Evolutionary conservation across 2,113 vertebrate genomes (phyloP).

Genomic region (Coturnix japonica): DNA sequence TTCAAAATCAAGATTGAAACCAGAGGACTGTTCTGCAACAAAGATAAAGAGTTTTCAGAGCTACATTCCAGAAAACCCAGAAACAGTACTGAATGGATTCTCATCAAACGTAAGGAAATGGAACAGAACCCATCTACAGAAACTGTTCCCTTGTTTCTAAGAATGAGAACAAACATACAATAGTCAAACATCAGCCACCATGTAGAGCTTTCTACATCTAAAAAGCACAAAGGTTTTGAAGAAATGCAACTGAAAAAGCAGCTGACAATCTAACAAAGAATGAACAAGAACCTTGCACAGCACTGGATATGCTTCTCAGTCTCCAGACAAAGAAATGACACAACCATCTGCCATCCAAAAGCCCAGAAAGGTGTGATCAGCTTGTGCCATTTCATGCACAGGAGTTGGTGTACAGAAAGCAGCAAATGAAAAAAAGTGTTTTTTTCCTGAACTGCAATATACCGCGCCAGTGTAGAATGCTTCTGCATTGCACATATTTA

Average conservation of each 20-base stretch:
- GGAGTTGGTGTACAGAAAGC: not conserved
- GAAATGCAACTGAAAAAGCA: not conserved
- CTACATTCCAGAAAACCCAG: not conserved
- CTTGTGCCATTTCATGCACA: not conserved
- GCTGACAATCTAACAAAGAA: not conserved
- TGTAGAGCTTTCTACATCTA: not conserved
- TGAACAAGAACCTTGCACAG: not conserved
- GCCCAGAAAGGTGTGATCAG: not conserved
- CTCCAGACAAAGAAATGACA: not conserved
- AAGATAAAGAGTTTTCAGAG: conserved; percentile 55
- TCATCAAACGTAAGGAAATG: not conserved
- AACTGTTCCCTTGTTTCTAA: not conserved
- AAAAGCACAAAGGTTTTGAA: not conserved
- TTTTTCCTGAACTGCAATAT: not conserved
- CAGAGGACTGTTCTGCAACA: conserved; percentile 89
- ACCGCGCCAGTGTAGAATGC: not conserved
- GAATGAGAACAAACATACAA: not conserved
- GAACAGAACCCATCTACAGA: not conserved
- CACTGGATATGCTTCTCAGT: not conserved
- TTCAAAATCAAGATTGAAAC: conserved; percentile 97
- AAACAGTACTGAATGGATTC: not conserved
- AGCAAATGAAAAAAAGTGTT: not conserved
- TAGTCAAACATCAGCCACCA: not conserved
- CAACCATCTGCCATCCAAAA: not conserved
- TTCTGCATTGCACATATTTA: not conserved